Conservation (phyloP, 2,888 invertebrate genomes). For the Ligdia adustata region DNA sequence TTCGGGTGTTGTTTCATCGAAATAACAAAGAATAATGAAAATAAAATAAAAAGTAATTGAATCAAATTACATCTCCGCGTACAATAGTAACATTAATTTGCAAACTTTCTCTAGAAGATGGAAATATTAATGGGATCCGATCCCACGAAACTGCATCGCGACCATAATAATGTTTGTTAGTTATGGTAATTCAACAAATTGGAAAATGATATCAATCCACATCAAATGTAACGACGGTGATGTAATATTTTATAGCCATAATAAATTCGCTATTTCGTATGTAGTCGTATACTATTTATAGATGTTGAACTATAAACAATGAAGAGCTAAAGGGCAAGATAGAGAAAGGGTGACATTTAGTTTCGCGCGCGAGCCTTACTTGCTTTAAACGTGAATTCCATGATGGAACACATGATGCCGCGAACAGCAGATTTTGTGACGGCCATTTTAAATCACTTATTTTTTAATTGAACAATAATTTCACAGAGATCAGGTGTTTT, state of each 20-base stretch:
- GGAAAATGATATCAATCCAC: conserved; percentile 28
- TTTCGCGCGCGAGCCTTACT: conserved; percentile 56
- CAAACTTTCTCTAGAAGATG: conserved; percentile 43
- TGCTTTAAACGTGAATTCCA: conserved; percentile 82
- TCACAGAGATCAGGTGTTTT: conserved; percentile 25
- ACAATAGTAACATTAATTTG: conserved; percentile 37
- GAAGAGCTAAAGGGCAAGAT: conserved; percentile 20
- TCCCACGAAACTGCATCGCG: conserved; percentile 30
- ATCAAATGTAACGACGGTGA: conserved; percentile 28
- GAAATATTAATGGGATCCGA: conserved; percentile 31
- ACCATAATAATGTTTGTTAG: conserved; percentile 33
- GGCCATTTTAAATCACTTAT: conserved; percentile 55
- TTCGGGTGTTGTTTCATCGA: conserved; percentile 33
- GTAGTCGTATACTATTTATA: conserved; percentile 11
- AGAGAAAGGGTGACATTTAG: conserved; percentile 36
- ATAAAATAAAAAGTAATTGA: conserved; percentile 44
- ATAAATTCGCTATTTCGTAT: conserved; percentile 23
- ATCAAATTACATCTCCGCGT: conserved; percentile 35
- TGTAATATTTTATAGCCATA: conserved; percentile 23
- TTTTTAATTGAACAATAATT: conserved; percentile 14
- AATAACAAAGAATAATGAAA: conserved; percentile 39
- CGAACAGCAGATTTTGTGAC: conserved; percentile 75
- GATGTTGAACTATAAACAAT: conserved; percentile 14
- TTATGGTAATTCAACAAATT: conserved; percentile 31
- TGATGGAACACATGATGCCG: conserved; percentile 78